Conservation (phyloP, 2,888 invertebrate species). For the Phymatocera aterrima region DNA sequence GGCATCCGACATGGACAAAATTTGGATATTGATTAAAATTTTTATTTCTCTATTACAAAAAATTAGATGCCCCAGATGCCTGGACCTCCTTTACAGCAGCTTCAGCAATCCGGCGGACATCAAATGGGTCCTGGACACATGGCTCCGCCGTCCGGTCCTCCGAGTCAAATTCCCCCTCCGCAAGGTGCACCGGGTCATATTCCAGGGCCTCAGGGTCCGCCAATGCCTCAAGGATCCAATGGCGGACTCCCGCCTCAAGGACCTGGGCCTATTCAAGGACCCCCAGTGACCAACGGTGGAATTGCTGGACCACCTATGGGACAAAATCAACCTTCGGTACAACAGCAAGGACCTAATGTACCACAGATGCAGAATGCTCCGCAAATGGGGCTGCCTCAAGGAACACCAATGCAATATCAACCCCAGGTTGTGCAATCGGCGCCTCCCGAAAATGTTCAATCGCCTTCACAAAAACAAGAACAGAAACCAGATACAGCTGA, state of each 20-base stretch:
- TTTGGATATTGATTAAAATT: not conserved
- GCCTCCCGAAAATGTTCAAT: constrained; percentile 52
- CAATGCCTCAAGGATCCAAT: constrained; percentile 54
- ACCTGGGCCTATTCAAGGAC: constrained; percentile 53
- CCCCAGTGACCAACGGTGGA: constrained; percentile 50
- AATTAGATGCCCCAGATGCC: constrained; percentile 41
- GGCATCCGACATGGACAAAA: too few species aligned
- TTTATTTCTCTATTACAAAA: not conserved
- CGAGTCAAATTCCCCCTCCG: constrained; percentile 61
- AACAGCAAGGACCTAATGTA: constrained; percentile 50
- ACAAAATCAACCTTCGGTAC: constrained; percentile 49
- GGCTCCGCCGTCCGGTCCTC: constrained; percentile 63
- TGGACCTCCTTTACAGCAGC: constrained; percentile 52
- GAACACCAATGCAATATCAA: constrained; percentile 57
- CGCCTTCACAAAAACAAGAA: constrained; percentile 62
- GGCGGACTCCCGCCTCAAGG: constrained; percentile 53
- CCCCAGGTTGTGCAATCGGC: constrained; percentile 50
- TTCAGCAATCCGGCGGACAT: constrained; percentile 54
- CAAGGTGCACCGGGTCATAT: constrained; percentile 54
- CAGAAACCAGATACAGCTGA: constrained; percentile 83
- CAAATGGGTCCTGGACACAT: constrained; percentile 51
- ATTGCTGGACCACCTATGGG: constrained; percentile 45
- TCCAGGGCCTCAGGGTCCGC: constrained; percentile 54
- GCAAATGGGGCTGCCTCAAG: constrained; percentile 51
- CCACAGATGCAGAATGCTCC: constrained; percentile 42